These are phyloP conservation scores for Tragulus kanchil DNA, from an alignment of 2,113 vertebrate genomes.

Conservation along the genomic window DNA sequence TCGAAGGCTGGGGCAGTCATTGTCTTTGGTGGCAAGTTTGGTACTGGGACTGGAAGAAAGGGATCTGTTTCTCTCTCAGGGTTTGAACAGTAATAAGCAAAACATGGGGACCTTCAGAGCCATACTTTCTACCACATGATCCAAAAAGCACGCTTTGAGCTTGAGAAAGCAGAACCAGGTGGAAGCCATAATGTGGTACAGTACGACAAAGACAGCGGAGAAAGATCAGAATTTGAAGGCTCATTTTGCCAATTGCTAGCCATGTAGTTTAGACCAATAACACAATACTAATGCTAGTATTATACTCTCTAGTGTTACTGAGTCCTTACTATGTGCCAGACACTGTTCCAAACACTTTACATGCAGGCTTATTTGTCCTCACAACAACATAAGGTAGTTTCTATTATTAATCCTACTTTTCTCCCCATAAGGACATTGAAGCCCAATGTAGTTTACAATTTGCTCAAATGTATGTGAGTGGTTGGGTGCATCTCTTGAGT, in stretches of 20 bases:
- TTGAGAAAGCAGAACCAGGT: constrained; percentile 17
- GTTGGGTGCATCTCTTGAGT: neutral
- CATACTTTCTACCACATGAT: neutral
- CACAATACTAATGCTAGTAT: neutral
- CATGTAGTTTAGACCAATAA: neutral
- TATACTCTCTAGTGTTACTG: neutral
- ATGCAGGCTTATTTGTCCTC: neutral
- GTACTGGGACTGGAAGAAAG: neutral
- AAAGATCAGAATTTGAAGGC: neutral
- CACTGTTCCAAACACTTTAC: neutral
- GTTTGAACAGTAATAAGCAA: neutral
- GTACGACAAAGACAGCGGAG: neutral
- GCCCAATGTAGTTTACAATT: no score
- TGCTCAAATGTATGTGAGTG: neutral
- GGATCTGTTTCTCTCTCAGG: neutral
- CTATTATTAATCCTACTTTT: neutral
- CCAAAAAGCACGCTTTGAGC: neutral
- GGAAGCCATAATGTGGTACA: neutral
- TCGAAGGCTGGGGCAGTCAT: neutral
- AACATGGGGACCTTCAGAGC: neutral
- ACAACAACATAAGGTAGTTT: neutral
- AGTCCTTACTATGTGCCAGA: neutral
- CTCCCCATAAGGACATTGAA: neutral
- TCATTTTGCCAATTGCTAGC: neutral
- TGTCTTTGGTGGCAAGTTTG: neutral